Conservation (phyloP, 2,888 invertebrate genomes). For the Agrotis clavis region DNA sequence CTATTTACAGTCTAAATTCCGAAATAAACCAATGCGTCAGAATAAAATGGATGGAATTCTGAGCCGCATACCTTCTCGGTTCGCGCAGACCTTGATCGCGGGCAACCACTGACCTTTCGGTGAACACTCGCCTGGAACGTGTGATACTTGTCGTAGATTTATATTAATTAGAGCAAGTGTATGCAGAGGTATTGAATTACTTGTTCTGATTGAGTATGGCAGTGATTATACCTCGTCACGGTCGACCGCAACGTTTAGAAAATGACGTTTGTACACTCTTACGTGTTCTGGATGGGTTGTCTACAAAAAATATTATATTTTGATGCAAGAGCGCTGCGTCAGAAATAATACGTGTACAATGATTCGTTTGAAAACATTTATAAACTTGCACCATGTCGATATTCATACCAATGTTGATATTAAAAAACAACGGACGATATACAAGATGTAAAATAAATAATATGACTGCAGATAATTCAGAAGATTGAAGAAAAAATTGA, state of each 20-base stretch:
- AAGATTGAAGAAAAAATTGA: background rate
- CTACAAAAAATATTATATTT: background rate
- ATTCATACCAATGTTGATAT: too few species aligned
- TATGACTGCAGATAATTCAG: too few species aligned
- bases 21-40: slow-evolving; percentile 58
- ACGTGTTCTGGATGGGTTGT: too few species aligned
- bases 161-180: slow-evolving; percentile 56
- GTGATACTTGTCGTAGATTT: slow-evolving; percentile 51
- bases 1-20: slow-evolving; percentile 27
- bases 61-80: slow-evolving; percentile 66
- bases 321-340: background rate
- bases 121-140: slow-evolving; percentile 57
- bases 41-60: slow-evolving; percentile 56
- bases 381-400: too few species aligned
- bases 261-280: background rate
- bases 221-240: slow-evolving; percentile 27
- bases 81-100: slow-evolving; percentile 77
- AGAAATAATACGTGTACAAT: too few species aligned
- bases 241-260: slow-evolving; percentile 20
- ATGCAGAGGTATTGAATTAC: slow-evolving; percentile 38
- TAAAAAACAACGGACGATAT: too few species aligned
- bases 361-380: too few species aligned
- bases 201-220: slow-evolving; percentile 34
- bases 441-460: too few species aligned
- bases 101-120: slow-evolving; percentile 80